Base-by-base conservation (phyloP, 2,797 vertebrate genomes). In the Limosa lapponica region DNA sequence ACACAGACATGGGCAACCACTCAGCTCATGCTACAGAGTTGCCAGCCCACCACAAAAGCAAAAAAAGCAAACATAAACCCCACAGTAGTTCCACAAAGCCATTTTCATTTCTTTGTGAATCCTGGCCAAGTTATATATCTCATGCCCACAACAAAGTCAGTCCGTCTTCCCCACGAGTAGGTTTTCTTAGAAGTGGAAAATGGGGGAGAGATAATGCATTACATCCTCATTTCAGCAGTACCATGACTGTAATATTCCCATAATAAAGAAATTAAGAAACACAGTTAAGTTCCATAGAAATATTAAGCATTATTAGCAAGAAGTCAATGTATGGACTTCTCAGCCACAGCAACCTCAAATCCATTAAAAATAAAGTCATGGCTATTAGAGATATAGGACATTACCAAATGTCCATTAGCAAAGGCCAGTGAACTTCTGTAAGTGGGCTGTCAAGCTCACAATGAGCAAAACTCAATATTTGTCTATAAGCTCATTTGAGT, bases 321-420 rank as follows among this genome's bases (percentile, higher is more conserved):
- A 81, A 90, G 81, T 75, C 86, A 87, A 64, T 44, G 83, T 41
- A 70, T 58, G 64, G 71, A 85, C 71, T 94, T 65, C 55, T 64
- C 59, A 79, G 79, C 34, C 64, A 75, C 57, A 69, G 51, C 43
- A 93, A 90, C 89, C 78, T 94, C 93, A 84, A 83, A 90, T 71
- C 71, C 62, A 85, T 87, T 79, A 72, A 82, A 90, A 66, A 58
- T 34, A 80, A 92, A 82, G 69, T 81, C 43, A 23, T 49, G 51
- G 55, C 70, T 81, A 58, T 61, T 66, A 78, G 77, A 92, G 59
- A 32, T 73, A 51, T 7, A 86, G 55, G 70, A 66, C 80, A 79
- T 94, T 61, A 80, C 75, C 51, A 37, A 80, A 81, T 2, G 10
- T 25, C 61, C 74, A 82, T 91, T 89, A 97, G 70, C 48, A 90